Percentiles rank a stretch among this genome's conserved stretches.
These are phyloP conservation scores for Pachyseris speciosa DNA, from an alignment of 64 coral and sea anemone genomes.

Conservation along the genomic window DNA sequence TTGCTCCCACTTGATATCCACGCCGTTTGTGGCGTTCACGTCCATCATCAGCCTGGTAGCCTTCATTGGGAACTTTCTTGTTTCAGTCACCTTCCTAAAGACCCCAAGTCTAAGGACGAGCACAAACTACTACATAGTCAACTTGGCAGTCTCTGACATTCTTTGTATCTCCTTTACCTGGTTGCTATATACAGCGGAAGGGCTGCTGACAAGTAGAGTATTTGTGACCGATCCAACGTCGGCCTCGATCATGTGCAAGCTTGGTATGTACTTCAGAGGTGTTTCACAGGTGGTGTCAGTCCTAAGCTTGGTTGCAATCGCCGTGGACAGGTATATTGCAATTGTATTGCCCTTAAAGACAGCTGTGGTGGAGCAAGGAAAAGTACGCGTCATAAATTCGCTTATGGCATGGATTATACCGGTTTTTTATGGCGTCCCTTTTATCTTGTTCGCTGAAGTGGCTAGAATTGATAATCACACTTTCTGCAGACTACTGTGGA, in stretches of 20 bases:
- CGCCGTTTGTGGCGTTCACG: background rate
- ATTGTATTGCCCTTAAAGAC: background rate
- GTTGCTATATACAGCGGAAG: background rate
- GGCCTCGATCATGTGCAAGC: background rate
- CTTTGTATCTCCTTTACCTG: background rate
- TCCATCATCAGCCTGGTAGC: background rate
- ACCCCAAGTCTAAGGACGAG: background rate
- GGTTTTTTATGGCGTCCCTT: background rate
- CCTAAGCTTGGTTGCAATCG: background rate
- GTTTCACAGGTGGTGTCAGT: background rate
- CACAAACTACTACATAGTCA: conserved; percentile 9
- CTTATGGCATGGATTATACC: background rate
- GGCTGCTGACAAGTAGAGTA: background rate
- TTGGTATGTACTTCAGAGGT: background rate
- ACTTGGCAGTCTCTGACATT: background rate
- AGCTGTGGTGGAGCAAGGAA: background rate
- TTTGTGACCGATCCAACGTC: background rate
- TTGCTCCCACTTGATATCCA: background rate
- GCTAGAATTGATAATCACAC: background rate
- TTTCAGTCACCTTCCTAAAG: background rate
- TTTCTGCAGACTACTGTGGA: conserved; percentile 5
- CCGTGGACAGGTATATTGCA: background rate
- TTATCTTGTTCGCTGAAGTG: background rate
- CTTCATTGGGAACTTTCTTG: background rate
- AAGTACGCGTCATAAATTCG: background rate